Evolutionary conservation across 2,888 invertebrate genomes (phyloP).

Genomic region (Caenorhabditis zanzibari): DNA sequence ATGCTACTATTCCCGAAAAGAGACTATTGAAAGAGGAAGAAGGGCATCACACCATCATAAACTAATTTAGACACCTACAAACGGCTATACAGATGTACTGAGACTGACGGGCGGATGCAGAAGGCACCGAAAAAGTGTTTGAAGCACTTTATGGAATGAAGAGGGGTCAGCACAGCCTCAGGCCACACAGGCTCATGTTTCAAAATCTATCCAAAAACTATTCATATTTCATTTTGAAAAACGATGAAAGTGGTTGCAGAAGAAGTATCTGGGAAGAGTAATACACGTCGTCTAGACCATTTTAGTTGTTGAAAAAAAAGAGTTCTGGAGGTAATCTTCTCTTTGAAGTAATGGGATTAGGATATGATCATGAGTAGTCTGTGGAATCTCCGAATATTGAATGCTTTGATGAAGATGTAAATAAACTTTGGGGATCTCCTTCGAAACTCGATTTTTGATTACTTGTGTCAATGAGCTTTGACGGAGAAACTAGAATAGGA

Average conservation of each 20-base stretch:
- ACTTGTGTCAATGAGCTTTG: too few relatives aligned
- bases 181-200: slow-evolving; percentile 44
- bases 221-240: slow-evolving; percentile 51
- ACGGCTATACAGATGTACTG: slow-evolving; percentile 29
- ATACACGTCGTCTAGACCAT: slow-evolving; percentile 10
- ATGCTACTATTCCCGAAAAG: slow-evolving; percentile 10
- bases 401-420: too few relatives aligned
- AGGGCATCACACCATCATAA: slow-evolving; percentile 37
- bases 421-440: too few relatives aligned
- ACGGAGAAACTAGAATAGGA: too few relatives aligned
- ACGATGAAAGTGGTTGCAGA: slow-evolving; percentile 3
- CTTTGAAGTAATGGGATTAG: slow-evolving; percentile 1
- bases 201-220: slow-evolving; percentile 51
- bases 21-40: slow-evolving; percentile 41
- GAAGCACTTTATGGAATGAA: slow-evolving; percentile 58
- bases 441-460: too few relatives aligned
- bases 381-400: too few relatives aligned
- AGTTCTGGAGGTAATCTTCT: not conserved
- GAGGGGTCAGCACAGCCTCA: slow-evolving; percentile 21
- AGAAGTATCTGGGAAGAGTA: not conserved
- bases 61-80: slow-evolving; percentile 59
- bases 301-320: not conserved
- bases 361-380: not conserved
- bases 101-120: not conserved
- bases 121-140: slow-evolving; percentile 29